Evolutionary conservation across 2,113 vertebrate species (phyloP).

Genomic region (Pelusios castaneus): DNA sequence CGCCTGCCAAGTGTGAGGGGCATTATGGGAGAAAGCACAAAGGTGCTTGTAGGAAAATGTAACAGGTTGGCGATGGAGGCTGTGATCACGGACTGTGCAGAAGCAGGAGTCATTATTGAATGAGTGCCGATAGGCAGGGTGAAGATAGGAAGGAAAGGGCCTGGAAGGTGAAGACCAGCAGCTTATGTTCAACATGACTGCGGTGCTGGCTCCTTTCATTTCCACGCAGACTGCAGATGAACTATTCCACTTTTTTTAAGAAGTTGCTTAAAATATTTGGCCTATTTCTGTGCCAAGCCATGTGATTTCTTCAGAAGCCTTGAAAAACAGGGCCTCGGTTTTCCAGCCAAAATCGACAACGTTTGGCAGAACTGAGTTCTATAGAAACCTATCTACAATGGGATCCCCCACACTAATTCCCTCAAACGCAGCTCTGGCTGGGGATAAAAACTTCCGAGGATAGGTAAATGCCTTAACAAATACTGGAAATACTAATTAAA

Average conservation of each 20-base stretch:
- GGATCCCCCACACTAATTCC: not conserved
- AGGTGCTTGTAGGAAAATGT: not conserved
- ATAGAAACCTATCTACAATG: not conserved
- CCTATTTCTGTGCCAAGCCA: not conserved
- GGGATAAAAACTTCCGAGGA: not conserved
- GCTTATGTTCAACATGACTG: not conserved
- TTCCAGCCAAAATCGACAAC: constrained; percentile 20
- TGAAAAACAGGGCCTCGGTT: not conserved
- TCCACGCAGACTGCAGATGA: not conserved
- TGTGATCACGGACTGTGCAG: too few species aligned
- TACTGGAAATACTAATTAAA: not conserved
- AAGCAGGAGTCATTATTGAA: not conserved
- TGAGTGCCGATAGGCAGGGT: not conserved
- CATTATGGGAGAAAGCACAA: not conserved
- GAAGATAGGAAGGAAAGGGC: too few species aligned
- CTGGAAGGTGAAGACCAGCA: not conserved
- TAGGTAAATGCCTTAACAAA: not conserved
- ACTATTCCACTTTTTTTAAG: not conserved
- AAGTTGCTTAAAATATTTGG: not conserved
- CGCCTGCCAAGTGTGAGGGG: not conserved
- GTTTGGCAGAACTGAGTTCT: not conserved
- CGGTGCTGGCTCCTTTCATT: not conserved
- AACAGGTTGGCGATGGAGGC: not conserved
- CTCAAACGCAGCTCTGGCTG: not conserved
- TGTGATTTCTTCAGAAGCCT: constrained; percentile 17